Evolutionary conservation across 2,888 invertebrate genomes (phyloP).

Genomic region (Rotaria macrura): DNA sequence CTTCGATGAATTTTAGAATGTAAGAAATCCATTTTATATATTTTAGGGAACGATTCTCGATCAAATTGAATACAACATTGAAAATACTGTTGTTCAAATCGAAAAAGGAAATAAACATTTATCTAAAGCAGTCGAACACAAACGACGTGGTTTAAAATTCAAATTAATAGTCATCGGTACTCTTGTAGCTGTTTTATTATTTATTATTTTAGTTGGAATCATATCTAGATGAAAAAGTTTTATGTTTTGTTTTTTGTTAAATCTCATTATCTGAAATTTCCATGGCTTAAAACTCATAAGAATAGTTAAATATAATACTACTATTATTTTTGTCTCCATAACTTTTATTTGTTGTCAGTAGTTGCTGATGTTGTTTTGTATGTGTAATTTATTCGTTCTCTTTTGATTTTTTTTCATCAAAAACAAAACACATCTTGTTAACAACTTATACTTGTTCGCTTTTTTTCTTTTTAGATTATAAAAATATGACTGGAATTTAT

Average conservation of each 20-base stretch:
- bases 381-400: neutral
- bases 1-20: too few relatives aligned
- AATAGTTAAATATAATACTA: neutral
- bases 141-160: neutral
- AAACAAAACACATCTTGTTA: neutral
- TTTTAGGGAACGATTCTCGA: constrained; percentile 81
- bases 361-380: neutral
- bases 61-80: constrained; percentile 92
- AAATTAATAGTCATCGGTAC: neutral
- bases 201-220: neutral
- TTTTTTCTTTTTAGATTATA: neutral
- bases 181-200: neutral
- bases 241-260: neutral
- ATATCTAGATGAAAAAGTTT: neutral
- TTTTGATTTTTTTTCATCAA: neutral
- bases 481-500: neutral
- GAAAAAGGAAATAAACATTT: constrained; percentile 78
- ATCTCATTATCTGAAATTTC: neutral
- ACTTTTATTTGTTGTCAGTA: too few relatives aligned
- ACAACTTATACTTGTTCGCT: neutral
- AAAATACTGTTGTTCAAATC: constrained; percentile 78
- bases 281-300: neutral
- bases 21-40: too few relatives aligned
- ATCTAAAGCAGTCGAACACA: constrained; percentile 64
- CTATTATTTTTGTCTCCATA: neutral